Base-by-base conservation (phyloP, 1,140 invertebrate genomes). In the Euwallacea similis region DNA sequence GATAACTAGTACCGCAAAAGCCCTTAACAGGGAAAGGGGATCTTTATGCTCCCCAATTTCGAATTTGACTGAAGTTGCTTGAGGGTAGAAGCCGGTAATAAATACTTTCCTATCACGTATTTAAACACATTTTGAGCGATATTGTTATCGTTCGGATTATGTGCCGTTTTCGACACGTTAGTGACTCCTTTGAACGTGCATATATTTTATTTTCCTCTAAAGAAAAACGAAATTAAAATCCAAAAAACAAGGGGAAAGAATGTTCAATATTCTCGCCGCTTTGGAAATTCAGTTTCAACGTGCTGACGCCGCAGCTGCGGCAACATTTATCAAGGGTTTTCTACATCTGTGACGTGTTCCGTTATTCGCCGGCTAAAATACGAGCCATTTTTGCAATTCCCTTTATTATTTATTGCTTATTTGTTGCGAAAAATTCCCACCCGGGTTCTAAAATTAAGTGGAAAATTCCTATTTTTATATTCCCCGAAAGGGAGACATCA, bases 1-100 rank as follows among this genome's bases (percentile, higher is more conserved):
- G 65, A 66, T 66, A 66, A 66, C 65, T 58, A 58, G 65, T 58
- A 66, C 65, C 65, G 65, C 65, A 66, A 66, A 66, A 58, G 55
- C 65, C 65, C 65, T 58, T 58, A 58, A 66, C 65, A 66, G 65
- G 7, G 42, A 43, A 66, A 66, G 65, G 65, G 65, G 65, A 58
- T 58, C 65, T 66, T 58, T 66, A 66, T 44, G 53, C 55, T 66
- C 54, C 65, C 65, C 65, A 63, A 63, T 63, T 63, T 63, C 61
- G 44, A 63, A 47, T 63, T 50, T 63, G 61, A 63, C 61, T 47
- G 61, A 50, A 63, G n/a, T 15, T 16, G 8, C 11, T 7, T 7
- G 21, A 16, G 10, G 16, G 42, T 41, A 33, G 21, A 33, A n/a
- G 61, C 21, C 61, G n/a, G 61, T 50, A 50, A 63, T 63, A 63